Percentiles rank a stretch among this genome's conserved stretches.
Conservation (phyloP, 2,888 invertebrate species). For the Toxonevra muliebris region DNA sequence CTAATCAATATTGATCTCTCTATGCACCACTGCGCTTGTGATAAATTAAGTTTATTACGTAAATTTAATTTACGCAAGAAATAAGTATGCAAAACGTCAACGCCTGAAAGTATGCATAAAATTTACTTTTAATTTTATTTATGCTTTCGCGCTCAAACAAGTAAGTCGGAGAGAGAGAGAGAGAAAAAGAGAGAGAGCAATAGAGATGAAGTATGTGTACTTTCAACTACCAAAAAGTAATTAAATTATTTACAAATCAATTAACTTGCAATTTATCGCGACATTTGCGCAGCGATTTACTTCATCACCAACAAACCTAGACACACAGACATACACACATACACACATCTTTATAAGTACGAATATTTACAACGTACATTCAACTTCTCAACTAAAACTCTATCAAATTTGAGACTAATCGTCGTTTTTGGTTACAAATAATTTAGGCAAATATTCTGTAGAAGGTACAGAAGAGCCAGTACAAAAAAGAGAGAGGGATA, state of each 20-base stretch:
- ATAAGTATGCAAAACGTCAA: too few species aligned
- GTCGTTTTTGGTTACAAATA: conserved; percentile 37
- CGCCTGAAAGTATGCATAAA: too few species aligned
- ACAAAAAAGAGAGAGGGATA: too few species aligned
- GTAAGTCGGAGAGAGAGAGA: too few species aligned
- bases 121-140: conserved; percentile 10
- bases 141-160: conserved; percentile 32
- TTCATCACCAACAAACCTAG: conserved; percentile 6
- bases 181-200: conserved; percentile 29
- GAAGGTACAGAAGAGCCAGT: neutral
- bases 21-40: too few species aligned
- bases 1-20: too few species aligned
- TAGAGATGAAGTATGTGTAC: conserved; percentile 29
- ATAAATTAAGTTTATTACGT: too few species aligned
- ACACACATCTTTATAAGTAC: neutral
- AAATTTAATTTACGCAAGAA: too few species aligned
- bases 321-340: neutral
- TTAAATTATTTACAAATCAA: conserved; percentile 20
- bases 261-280: conserved; percentile 14
- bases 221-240: conserved; percentile 8
- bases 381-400: neutral
- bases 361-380: neutral
- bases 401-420: conserved; percentile 15
- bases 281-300: neutral
- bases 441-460: conserved; percentile 33